Evolutionary conservation across 2,797 vertebrate genomes (phyloP).

Genomic region (Scomberomorus guttatus): DNA sequence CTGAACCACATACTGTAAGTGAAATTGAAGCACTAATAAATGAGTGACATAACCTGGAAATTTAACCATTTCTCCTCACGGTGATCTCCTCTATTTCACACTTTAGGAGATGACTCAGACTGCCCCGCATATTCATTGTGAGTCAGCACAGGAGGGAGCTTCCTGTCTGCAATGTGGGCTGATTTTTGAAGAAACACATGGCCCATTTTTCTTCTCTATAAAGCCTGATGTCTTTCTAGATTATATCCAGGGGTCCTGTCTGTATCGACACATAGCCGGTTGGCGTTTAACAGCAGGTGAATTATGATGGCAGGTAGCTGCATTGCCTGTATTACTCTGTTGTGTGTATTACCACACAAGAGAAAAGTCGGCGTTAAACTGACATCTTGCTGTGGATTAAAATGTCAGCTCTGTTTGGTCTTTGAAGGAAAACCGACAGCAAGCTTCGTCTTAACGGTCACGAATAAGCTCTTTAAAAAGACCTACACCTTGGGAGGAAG

Average conservation of each 20-base stretch:
- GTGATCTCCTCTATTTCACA: not conserved
- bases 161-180: constrained; percentile 1
- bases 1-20: not conserved
- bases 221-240: not conserved
- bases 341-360: not conserved
- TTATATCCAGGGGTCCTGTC: too few species aligned
- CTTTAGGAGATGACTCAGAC: not conserved
- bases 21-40: not conserved
- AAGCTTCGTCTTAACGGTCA: not conserved
- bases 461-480: not conserved
- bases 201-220: too few species aligned
- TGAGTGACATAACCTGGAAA: not conserved
- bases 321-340: not conserved
- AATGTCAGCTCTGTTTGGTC: constrained; percentile 10
- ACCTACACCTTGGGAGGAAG: not conserved
- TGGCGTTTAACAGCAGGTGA: too few species aligned
- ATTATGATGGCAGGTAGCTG: too few species aligned
- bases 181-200: not conserved
- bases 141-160: constrained; percentile 49
- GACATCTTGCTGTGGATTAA: constrained; percentile 38
- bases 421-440: not conserved
- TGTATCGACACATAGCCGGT: too few species aligned
- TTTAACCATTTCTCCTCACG: not conserved
- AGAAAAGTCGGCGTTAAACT: constrained; percentile 37
- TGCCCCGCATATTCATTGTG: constrained; percentile 27